Evolutionary conservation across 2,888 invertebrate genomes (phyloP), one percentile per base, ranked within the genome.

Genomic region (Archips xylosteana): DNA sequence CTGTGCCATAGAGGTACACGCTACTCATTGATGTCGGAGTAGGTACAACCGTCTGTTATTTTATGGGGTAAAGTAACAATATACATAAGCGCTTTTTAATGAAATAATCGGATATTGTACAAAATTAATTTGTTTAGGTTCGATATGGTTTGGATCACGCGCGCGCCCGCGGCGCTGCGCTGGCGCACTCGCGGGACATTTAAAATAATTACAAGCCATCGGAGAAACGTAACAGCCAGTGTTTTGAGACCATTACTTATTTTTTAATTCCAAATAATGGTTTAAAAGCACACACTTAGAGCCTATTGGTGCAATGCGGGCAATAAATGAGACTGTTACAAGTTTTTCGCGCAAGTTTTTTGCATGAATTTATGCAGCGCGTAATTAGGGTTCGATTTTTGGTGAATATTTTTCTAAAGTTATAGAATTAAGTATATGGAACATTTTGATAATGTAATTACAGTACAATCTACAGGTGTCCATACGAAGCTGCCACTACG

Each of bases 121-220:
- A 45, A 45, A 72, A 64, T 75, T 72, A 75, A 72, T 75, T 75
- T 75, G 72, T 75, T 71, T 75, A 68, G 75, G 90, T 89, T 90
- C 92, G 89, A 90, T 93, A 92, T 91, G 92, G 92, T 87, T 90
- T 65, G 84, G 91, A 91, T 91, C 89, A 87, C 83, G 87, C 79
- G 82, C 85, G 85, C 81, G 92, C 92, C 92, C 77, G 83, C 79
- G 89, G 92, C 89, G 79, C 76, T 81, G 78, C 82, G 81, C 84
- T 65, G 80, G 84, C 88, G 84, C 86, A 82, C 67, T 57, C 83
- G 92, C 94, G 94, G 94, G 92, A 94, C 94, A 94, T 94, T 95
- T 94, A 94, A 94, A 94, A 95, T 95, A 95, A 95, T 95, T 95
- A 95, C 94, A 94, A 95, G 94, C 94, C 93, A 91, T 91, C 89